Evolutionary conservation across 35 echinoderm and acorn worm genomes (phyloP), one percentile per base, ranked within the genome.

Genomic region (Ophiothrix spiculata): DNA sequence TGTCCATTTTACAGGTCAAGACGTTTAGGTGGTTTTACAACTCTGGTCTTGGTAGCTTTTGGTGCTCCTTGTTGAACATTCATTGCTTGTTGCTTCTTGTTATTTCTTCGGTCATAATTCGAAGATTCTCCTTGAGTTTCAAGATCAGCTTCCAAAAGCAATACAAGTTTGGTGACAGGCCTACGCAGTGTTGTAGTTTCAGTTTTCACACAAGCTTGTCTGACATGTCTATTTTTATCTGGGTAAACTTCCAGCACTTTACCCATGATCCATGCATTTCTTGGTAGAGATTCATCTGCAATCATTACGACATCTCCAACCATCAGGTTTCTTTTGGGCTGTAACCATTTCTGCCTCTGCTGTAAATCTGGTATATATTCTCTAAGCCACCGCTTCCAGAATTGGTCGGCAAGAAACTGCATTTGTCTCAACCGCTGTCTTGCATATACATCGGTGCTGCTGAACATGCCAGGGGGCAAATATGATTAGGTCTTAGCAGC

Each of bases 341-440:
- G 16, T 64, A 81, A 23, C 90, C 90, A 91, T 35, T 87, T 92
- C 64, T 91, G 90, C 16, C 84, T 42, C 4, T 91, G 38, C 78
- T 94, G 83, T 36, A 94, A 74, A 32, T 31, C 16, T 16, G 92
- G 92, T 38, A 94, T 69, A 42, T 90, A 94, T 76, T 90, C 84
- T 38, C 63, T 38, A 14, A 87, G 15, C 91, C 86, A 93, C 31
- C 91, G 64, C 11, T 54, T 29, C 93, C 88, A 91, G 39, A 87
- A 84, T 15, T 87, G 23, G 63, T 85, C 56, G 21, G 82, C 83
- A 4, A 94, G 81, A 56, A 80, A 94, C n/a, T 94, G 92, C 31
- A 87, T 69, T 56, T 87, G 84, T 35, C 88, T 33, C 83, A 85
- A 86, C 17, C 79, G 31, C n/a, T 74, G 17, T 76, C 56, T 31